A percentile compares a stretch with the other conserved stretches of the same genome.
These are phyloP conservation scores for Clarias platycephalus DNA, from an alignment of 2,797 vertebrate genomes.

Conservation along the genomic window DNA sequence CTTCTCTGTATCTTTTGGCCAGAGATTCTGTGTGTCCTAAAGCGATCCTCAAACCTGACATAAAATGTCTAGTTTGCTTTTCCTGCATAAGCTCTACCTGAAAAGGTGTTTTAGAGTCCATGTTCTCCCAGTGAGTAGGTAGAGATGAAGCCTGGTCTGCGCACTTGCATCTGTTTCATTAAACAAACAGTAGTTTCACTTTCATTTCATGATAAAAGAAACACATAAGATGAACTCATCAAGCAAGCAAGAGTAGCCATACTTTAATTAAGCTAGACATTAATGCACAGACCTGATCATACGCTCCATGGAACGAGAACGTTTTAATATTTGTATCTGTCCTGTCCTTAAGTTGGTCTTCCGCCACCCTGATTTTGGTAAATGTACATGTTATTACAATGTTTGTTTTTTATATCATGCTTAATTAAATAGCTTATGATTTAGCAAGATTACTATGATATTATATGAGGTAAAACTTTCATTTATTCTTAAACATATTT, in stretches of 20 bases:
- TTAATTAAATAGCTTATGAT: neutral
- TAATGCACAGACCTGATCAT: neutral
- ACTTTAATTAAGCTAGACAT: neutral
- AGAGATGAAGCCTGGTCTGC: conserved; percentile 39
- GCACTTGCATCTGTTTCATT: conserved; percentile 42
- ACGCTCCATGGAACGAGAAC: neutral
- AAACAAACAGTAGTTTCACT: conserved; percentile 54
- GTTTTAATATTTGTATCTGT: neutral
- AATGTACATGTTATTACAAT: neutral
- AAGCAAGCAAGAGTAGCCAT: neutral
- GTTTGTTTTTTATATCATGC: neutral
- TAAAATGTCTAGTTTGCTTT: neutral
- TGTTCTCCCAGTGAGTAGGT: conserved; percentile 79
- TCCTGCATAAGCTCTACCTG: conserved; percentile 70
- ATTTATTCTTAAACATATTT: neutral
- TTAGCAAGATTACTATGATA: neutral
- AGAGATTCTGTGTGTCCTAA: neutral
- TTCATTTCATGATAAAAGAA: neutral
- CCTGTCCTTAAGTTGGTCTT: neutral
- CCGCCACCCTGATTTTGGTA: neutral
- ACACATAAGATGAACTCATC: neutral
- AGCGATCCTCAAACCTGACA: too few relatives aligned
- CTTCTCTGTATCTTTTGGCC: too few relatives aligned
- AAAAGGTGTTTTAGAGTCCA: conserved; percentile 75
- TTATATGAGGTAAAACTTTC: too few relatives aligned